Conservation (phyloP, 2,113 vertebrate genomes). For the Actenoides hombroni region DNA sequence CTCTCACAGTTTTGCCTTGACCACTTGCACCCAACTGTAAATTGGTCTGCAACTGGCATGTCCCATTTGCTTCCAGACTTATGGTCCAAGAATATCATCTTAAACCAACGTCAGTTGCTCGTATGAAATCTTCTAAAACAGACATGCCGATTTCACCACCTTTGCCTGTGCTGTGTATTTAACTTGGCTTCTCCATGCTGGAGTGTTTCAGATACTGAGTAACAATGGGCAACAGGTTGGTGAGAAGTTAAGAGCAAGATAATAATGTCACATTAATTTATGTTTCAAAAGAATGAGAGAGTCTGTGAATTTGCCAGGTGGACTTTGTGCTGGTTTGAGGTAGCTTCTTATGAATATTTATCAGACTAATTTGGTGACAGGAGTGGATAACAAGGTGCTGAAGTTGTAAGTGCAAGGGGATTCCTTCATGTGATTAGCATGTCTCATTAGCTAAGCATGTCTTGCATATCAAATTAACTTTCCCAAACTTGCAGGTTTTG, state of each 20-base stretch:
- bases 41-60: neutral
- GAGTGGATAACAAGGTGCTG: neutral
- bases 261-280: neutral
- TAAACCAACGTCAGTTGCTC: neutral
- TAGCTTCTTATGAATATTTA: neutral
- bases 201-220: neutral
- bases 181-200: neutral
- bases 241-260: neutral
- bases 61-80: neutral
- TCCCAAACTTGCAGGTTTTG: neutral
- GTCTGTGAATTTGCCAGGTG: neutral
- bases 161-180: neutral
- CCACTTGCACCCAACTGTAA: neutral
- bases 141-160: neutral
- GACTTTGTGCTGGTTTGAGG: neutral
- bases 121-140: neutral
- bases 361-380: neutral
- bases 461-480: neutral
- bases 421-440: neutral
- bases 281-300: neutral
- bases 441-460: neutral
- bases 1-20: neutral
- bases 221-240: neutral
- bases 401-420: neutral
- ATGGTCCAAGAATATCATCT: neutral